Base-by-base conservation (phyloP, 2,888 invertebrate genomes). In the Troides aeacus region DNA sequence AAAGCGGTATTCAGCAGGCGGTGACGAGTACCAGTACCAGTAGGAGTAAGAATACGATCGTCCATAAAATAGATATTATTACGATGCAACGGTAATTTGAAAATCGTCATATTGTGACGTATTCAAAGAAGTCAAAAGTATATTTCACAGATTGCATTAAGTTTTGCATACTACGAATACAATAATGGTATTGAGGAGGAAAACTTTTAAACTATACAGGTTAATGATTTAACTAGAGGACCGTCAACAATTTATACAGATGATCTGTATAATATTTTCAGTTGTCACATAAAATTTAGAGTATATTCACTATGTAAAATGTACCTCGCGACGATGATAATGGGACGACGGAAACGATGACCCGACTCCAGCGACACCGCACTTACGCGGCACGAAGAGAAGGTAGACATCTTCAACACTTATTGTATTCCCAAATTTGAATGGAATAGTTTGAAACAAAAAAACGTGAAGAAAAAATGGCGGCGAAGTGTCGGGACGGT, bases 381-480 rank as follows among this genome's bases (percentile, higher is more conserved):
- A 53, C 61, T 61, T 53, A 53, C 60, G 56, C 39, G 15, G 59
- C 23, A 30, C 5, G 21, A 21, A 23, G 53, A 59, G 30, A 46
- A 21, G 10, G 30, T 21, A 66, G 60, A n/a, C 53, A 61, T 53
- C 53, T 61, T 46, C 21, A 17, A 21, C 21, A 59, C 50, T 39
- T 21, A 59, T 63, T 66, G 66, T 70, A 15, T 63, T 59, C 42
- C 23, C 17, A 30, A 56, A 36, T 58, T 30, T 66, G 59, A 70
- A 70, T 70, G 70, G 70, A 60, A 70, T 66, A 70, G 66, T 63
- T 63, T 62, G 36, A 69, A 30, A 62, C 50, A 64, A 61, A 63
- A 69, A 60, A 64, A 57, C 24, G 18, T 53, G 1, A 53, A 3
- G 36, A 5, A 8, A 7, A 46, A 53, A 12, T 53, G 39, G 23